phyloP scores from a whole-genome alignment of 2,797 vertebrate genomes.

The Microctenopoma lineatum region DNA sequence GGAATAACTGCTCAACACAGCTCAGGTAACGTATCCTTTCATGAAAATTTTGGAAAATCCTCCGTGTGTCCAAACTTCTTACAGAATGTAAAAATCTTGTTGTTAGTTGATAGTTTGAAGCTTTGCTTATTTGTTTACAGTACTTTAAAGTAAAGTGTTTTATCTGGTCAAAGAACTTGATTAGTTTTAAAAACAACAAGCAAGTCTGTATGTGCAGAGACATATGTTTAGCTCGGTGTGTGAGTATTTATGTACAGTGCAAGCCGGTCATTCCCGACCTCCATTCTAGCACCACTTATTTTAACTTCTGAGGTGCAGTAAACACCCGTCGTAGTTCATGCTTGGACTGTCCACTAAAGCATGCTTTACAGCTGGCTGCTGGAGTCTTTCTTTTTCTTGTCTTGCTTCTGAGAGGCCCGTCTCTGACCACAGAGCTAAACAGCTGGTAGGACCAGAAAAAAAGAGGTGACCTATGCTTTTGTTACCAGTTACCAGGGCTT shows the following conservation, averaged over 20 bases:
- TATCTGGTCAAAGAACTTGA: too few relatives aligned
- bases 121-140: too few relatives aligned
- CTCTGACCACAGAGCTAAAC: background rate
- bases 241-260: slow-evolving; percentile 21
- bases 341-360: slow-evolving; percentile 2
- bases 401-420: background rate
- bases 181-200: background rate
- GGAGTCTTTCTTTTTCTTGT: too few relatives aligned
- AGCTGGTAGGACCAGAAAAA: background rate
- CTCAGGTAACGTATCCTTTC: too few relatives aligned
- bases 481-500: background rate
- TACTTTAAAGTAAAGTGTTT: too few relatives aligned
- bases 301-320: slow-evolving; percentile 41
- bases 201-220: background rate
- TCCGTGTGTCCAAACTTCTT: too few relatives aligned
- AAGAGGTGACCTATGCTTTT: background rate
- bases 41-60: too few relatives aligned
- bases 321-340: slow-evolving; percentile 20
- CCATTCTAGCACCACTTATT: slow-evolving; percentile 39
- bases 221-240: slow-evolving; percentile 12
- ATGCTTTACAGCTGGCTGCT: slow-evolving; percentile 10
- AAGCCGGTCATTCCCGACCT: slow-evolving; percentile 6
- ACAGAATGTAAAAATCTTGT: too few relatives aligned
- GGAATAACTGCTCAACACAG: too few relatives aligned
- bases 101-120: too few relatives aligned